Evolutionary conservation across 1,140 invertebrate species (phyloP), one percentile per base, ranked within the genome.

Genomic region (Hyphantria cunea): DNA sequence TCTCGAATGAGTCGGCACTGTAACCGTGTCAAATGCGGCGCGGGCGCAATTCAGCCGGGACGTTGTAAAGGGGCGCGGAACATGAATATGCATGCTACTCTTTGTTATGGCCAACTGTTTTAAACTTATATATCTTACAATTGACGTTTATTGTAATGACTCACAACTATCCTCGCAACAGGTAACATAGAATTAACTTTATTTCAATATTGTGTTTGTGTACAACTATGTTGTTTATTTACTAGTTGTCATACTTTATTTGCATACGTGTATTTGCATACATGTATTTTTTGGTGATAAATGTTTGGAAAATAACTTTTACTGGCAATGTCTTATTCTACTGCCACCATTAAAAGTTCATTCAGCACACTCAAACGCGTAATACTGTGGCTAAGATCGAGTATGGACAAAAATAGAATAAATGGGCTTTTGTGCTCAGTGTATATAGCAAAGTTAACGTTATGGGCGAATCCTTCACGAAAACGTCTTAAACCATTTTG

Each of bases 71-170:
- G 78, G 84, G 70, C 85, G 59, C 55, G 63, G 54, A 60, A 63
- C 67, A 85, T 89, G 86, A 86, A 89, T 89, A 89, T 89, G 75
- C 75, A 86, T 86, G 49, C 31, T 47, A 34, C 59, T 80, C 78
- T 85, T 85, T 86, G 86, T 85, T 75, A 68, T 32, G 79, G 58
- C 64, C 62, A 65, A 76, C 56, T 70, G 66, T 81, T 76, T 81
- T 82, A 68, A 86, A 84, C 78, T 76, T 74, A 61, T 67, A 72
- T 72, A 73, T 52, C 64, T 60, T 68, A 76, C 70, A 77, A 68
- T 70, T 70, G 73, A 66, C 61, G 67, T 71, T 60, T 56, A 50
- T 31, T 45, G 32, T 37, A 50, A 10, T 49, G 56, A 60, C 45
- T 58, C 55, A 58, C 14, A 49, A 39, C 33, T 5, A 58, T 58